phyloP scores from a whole-genome alignment of 1,140 invertebrate genomes.

The Drosophila pseudoobscura region DNA sequence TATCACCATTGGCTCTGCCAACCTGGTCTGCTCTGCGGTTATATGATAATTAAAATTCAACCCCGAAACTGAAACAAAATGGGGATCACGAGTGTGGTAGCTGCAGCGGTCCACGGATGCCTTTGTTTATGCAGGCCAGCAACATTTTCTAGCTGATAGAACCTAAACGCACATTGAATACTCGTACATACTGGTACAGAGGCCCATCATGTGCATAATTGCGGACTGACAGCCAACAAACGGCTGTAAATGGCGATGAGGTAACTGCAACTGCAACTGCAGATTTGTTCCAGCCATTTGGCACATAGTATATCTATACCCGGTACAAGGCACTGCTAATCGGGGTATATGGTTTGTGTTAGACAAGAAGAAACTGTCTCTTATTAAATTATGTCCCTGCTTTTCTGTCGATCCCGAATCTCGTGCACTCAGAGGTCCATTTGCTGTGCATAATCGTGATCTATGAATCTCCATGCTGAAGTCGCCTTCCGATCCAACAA shows the following conservation, averaged over 20 bases:
- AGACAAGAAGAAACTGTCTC: too few species aligned
- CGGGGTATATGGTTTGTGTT: too few species aligned
- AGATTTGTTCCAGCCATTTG: constrained; percentile 38
- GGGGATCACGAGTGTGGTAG: too few species aligned
- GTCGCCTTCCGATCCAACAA: too few species aligned
- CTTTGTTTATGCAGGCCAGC: constrained; percentile 33
- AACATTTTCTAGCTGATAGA: constrained; percentile 42
- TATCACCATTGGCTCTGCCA: background rate
- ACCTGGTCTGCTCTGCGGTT: constrained; percentile 29
- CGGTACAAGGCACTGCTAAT: background rate
- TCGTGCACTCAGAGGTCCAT: too few species aligned
- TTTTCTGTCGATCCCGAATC: too few species aligned
- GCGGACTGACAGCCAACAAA: constrained; percentile 39
- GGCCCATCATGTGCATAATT: constrained; percentile 34
- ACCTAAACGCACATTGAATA: too few species aligned
- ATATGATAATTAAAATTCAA: constrained; percentile 71
- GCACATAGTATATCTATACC: constrained; percentile 26
- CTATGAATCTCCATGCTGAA: too few species aligned
- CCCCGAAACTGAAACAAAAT: constrained; percentile 35
- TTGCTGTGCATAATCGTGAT: too few species aligned
- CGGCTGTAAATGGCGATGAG: constrained; percentile 21
- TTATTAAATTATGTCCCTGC: too few species aligned
- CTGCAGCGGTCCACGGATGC: background rate
- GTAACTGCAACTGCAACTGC: constrained; percentile 24
- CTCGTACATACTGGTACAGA: constrained; percentile 9